phyloP scores from a whole-genome alignment of 2,888 invertebrate genomes.

The Sympetrum striolatum region DNA sequence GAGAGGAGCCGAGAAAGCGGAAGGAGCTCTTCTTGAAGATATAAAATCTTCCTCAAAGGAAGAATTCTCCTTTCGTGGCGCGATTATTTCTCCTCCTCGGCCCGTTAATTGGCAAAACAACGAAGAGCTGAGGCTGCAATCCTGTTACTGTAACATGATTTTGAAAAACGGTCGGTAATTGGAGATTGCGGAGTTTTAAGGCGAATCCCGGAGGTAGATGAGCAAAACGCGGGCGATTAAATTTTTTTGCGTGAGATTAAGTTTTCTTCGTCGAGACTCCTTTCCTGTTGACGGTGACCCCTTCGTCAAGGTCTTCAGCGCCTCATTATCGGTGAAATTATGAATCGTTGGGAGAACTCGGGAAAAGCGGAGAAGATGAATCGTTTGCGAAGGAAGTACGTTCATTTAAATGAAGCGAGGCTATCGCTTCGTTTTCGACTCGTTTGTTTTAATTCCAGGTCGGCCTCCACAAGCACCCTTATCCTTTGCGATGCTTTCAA shows the following conservation, averaged over 20 bases:
- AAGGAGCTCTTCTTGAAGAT: background rate
- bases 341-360: too few species aligned
- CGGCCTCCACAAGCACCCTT: background rate
- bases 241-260: background rate
- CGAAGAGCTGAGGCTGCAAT: background rate
- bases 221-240: background rate
- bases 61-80: background rate
- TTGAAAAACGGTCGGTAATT: background rate
- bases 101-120: constrained; percentile 10
- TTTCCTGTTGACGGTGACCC: too few species aligned
- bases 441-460: background rate
- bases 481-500: too few species aligned
- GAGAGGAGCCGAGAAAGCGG: too few species aligned
- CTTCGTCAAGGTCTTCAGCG: too few species aligned
- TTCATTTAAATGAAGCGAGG: background rate
- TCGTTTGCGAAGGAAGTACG: too few species aligned
- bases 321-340: too few species aligned
- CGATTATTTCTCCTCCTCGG: background rate
- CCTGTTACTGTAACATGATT: background rate
- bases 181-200: background rate
- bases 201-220: background rate
- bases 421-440: background rate
- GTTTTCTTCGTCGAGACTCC: too few species aligned
- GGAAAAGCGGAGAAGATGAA: too few species aligned
- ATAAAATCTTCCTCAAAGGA: background rate